A percentile compares a stretch with the other conserved stretches of the same genome.
Conservation (phyloP, 2,797 vertebrate genomes). For the Gadopsis bispinosus region DNA sequence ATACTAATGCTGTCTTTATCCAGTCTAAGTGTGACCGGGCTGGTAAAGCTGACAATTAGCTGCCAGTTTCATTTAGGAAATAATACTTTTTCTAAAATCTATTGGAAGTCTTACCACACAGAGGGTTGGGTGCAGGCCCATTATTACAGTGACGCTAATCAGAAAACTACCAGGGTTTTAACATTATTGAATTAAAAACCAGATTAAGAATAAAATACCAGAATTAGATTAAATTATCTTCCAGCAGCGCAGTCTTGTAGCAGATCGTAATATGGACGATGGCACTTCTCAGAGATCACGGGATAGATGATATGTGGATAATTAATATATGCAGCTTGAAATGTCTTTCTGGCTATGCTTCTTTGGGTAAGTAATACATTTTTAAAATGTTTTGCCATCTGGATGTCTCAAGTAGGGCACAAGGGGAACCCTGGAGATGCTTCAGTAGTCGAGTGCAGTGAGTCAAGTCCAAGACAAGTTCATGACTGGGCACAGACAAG, state of each 20-base stretch:
- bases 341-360: conserved; percentile 24
- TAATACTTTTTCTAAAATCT: conserved; percentile 43
- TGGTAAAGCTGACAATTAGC: conserved; percentile 55
- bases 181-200: conserved; percentile 45
- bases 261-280: neutral
- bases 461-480: neutral
- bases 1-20: conserved; percentile 70
- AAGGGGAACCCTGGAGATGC: conserved; percentile 19
- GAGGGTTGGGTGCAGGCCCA: neutral
- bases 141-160: conserved; percentile 39
- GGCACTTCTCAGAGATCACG: conserved; percentile 13
- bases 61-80: conserved; percentile 53
- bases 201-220: conserved; percentile 10
- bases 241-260: conserved; percentile 7
- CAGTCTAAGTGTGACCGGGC: conserved; percentile 53
- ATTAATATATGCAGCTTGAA: conserved; percentile 44
- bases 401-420: conserved; percentile 37
- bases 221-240: conserved; percentile 10
- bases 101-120: conserved; percentile 39
- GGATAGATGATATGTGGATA: conserved; percentile 18
- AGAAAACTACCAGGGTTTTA: conserved; percentile 20
- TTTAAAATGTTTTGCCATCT: conserved; percentile 38
- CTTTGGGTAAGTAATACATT: conserved; percentile 37
- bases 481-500: neutral
- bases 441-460: conserved; percentile 1